phyloP scores from a whole-genome alignment of 2,888 invertebrate species.

The Apodemia duryi region DNA sequence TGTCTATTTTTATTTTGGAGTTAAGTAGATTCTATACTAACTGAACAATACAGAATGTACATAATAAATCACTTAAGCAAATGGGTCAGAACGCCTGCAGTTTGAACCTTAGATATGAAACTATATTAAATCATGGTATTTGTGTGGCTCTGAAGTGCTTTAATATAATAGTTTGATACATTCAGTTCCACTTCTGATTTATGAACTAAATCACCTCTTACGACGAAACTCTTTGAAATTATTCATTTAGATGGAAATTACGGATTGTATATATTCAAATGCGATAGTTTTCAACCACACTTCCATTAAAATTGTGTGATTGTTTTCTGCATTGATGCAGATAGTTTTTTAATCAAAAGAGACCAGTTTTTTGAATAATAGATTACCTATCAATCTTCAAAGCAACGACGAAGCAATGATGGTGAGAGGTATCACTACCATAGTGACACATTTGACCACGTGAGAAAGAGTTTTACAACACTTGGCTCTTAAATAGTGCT shows the following conservation, averaged over 20 bases:
- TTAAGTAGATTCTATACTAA: background rate
- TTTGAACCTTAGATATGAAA: slow-evolving; percentile 12
- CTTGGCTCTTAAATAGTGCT: too few relatives aligned
- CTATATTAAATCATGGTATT: slow-evolving; percentile 15
- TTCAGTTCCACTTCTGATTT: slow-evolving; percentile 1
- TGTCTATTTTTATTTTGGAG: background rate
- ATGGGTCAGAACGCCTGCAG: slow-evolving; percentile 10
- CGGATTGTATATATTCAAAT: background rate
- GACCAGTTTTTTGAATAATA: too few relatives aligned
- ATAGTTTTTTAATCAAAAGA: too few relatives aligned
- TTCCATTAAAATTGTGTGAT: too few relatives aligned
- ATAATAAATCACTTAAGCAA: slow-evolving; percentile 7
- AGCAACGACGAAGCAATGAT: too few relatives aligned
- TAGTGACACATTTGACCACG: too few relatives aligned
- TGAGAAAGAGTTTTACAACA: too few relatives aligned
- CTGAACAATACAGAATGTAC: slow-evolving; percentile 2
- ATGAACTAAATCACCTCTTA: slow-evolving; percentile 1
- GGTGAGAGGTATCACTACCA: too few relatives aligned
- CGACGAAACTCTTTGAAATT: background rate
- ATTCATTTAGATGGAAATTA: background rate
- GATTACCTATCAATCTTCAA: too few relatives aligned
- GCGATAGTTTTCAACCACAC: background rate
- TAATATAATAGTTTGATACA: slow-evolving; percentile 11
- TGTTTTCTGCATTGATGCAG: too few relatives aligned
- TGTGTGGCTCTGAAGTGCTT: slow-evolving; percentile 10